phyloP scores from a whole-genome alignment of 2,797 vertebrate species.

The Diglossa cyanea region DNA sequence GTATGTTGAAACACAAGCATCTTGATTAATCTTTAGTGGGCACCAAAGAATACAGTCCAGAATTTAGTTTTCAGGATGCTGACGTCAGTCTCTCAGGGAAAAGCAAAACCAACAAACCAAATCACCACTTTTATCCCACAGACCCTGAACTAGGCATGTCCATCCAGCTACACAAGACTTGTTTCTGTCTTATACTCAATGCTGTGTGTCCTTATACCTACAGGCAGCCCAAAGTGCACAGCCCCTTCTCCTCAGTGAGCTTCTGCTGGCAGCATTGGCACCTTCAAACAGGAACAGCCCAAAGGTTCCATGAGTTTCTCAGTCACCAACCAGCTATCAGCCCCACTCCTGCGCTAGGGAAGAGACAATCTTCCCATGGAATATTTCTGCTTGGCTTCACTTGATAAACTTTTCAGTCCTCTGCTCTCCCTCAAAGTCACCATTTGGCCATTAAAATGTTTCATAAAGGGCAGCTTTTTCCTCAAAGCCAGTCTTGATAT shows the following conservation, averaged over 20 bases:
- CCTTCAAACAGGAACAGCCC: not conserved
- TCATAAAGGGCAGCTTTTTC: not conserved
- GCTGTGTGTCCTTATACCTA: not conserved
- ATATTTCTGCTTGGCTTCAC: not conserved
- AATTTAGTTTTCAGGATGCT: not conserved
- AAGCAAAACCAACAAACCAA: not conserved
- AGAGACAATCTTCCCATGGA: not conserved
- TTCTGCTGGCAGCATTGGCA: not conserved
- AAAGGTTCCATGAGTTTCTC: rapidly evolving
- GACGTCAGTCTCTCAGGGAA: not conserved
- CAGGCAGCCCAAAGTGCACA: not conserved
- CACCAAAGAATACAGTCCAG: not conserved
- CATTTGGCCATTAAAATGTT: not conserved
- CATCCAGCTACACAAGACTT: not conserved
- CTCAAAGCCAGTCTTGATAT: not conserved
- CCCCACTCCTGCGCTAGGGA: not conserved
- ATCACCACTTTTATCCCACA: not conserved
- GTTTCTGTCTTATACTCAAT: not conserved
- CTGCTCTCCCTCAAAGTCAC: not conserved
- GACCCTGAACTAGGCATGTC: not conserved
- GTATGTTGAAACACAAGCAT: not conserved
- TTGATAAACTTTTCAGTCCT: not conserved
- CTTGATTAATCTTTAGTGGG: not conserved
- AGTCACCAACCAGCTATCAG: not conserved
- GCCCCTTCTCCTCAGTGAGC: not conserved